Evolutionary conservation across 2,888 invertebrate species (phyloP).

Genomic region (Archips crataeganus): DNA sequence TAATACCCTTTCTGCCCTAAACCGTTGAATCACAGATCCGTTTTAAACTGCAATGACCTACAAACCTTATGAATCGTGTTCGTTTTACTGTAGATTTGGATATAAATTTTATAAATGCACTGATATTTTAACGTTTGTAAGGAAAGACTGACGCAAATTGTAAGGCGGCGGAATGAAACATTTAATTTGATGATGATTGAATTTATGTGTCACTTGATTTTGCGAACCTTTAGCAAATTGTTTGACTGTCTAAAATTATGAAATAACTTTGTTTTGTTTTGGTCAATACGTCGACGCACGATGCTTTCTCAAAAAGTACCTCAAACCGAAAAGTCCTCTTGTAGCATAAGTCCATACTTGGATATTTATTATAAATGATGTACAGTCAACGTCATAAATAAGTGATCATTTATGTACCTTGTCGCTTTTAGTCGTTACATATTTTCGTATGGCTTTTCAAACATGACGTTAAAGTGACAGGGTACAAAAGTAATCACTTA

Average conservation of each 20-base stretch:
- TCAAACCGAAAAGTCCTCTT: conserved; percentile 20
- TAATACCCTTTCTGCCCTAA: too few species aligned
- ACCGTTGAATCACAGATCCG: too few species aligned
- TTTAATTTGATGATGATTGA: background rate
- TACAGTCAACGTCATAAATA: too few species aligned
- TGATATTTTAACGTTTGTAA: conserved; percentile 24
- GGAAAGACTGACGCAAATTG: conserved; percentile 2
- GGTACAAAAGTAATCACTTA: too few species aligned
- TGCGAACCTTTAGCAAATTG: too few species aligned
- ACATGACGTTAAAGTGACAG: too few species aligned
- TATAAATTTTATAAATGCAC: conserved; percentile 17
- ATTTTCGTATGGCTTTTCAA: too few species aligned
- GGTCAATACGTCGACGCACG: background rate
- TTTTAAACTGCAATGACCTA: conserved; percentile 41
- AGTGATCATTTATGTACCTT: too few species aligned
- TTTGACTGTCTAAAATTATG: too few species aligned
- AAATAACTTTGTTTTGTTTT: background rate
- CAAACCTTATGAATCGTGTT: conserved; percentile 38
- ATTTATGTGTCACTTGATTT: too few species aligned
- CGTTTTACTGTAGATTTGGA: conserved; percentile 33
- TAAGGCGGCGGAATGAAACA: conserved; percentile 8
- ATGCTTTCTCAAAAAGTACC: conserved; percentile 18
- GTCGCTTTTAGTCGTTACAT: too few species aligned
- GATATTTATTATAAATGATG: too few species aligned
- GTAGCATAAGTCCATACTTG: conserved; percentile 11